Evolutionary conservation across 1,140 invertebrate genomes (phyloP).

Genomic region (Pteromalus puparum): DNA sequence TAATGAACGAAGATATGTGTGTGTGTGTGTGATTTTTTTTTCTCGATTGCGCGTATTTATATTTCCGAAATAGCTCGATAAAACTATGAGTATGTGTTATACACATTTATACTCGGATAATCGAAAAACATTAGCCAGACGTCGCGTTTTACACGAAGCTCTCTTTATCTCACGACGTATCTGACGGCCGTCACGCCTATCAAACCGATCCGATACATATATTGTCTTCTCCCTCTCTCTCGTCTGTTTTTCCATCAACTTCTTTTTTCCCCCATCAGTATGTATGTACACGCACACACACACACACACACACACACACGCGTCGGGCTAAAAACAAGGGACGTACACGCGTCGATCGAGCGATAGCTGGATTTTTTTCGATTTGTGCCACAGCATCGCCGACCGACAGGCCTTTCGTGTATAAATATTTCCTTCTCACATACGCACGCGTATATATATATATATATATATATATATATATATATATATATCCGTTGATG

Average conservation of each 20-base stretch:
- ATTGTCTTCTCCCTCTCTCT: no score
- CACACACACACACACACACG: no score
- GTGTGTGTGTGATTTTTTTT: no score
- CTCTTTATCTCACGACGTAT: constrained; percentile 45
- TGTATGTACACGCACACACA: neutral
- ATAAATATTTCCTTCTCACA: neutral
- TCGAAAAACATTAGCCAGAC: constrained; percentile 33
- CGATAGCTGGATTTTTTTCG: constrained; percentile 29
- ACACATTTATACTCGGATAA: no score
- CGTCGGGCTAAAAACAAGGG: constrained; percentile 39
- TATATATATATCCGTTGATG: neutral
- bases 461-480: no score
- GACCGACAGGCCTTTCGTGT: neutral
- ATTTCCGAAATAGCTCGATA: neutral
- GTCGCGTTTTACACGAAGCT: constrained; percentile 25
- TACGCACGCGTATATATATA: no score
- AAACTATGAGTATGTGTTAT: no score
- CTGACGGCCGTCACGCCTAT: constrained; percentile 42
- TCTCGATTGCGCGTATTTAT: neutral
- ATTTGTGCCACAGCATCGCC: neutral
- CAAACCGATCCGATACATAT: constrained; percentile 45
- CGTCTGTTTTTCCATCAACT: neutral
- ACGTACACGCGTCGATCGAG: constrained; percentile 30
- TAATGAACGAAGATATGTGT: neutral
- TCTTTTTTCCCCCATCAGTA: neutral